Conservation (phyloP, 2,113 vertebrate species). For the Lepus americanus region DNA sequence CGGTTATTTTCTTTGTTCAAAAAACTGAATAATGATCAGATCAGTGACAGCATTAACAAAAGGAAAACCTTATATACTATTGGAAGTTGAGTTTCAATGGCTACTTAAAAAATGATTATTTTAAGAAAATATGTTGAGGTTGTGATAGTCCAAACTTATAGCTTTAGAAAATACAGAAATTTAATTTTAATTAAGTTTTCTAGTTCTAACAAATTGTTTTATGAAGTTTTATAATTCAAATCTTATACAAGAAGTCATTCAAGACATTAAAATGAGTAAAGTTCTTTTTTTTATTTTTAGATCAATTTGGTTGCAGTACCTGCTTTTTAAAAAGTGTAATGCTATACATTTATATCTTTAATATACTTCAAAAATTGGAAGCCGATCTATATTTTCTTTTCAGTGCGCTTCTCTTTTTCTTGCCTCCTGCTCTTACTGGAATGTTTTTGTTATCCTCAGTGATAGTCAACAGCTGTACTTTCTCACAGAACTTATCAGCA, state of each 20-base stretch:
- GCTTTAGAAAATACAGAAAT: background rate
- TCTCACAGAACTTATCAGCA: conserved; percentile 71
- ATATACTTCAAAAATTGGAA: conserved; percentile 45
- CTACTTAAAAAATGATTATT: background rate
- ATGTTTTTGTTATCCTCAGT: conserved; percentile 58
- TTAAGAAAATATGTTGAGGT: background rate
- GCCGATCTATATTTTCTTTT: conserved; percentile 11
- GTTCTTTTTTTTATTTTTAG: conserved; percentile 47
- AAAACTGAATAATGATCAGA: background rate
- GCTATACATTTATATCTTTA: background rate
- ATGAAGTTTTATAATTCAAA: background rate
- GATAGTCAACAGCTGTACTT: conserved; percentile 69
- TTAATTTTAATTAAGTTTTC: background rate
- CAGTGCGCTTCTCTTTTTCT: conserved; percentile 2
- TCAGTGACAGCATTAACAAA: background rate
- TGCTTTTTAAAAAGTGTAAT: background rate
- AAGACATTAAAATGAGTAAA: conserved; percentile 19
- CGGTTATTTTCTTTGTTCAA: background rate
- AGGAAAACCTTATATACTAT: background rate
- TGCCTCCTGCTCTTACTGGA: conserved; percentile 4
- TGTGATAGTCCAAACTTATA: background rate
- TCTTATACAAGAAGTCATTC: background rate
- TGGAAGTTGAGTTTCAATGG: conserved; percentile 19
- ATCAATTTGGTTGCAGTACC: background rate
- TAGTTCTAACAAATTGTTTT: conserved; percentile 20